Evolutionary conservation across 2,113 vertebrate species (phyloP).

Genomic region (Polyodon spathula): DNA sequence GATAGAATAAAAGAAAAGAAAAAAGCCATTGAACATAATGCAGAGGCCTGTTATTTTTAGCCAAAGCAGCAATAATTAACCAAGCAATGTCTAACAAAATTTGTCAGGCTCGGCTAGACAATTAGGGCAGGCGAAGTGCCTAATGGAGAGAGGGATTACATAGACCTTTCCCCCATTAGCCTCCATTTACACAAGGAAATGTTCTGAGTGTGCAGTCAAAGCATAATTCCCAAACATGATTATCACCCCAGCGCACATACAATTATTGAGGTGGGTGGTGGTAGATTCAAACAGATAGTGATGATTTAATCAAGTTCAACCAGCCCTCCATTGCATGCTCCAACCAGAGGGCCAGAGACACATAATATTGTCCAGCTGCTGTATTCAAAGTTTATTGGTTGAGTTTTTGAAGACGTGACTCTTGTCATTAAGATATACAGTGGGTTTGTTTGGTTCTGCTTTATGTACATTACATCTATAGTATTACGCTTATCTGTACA

Average conservation of each 20-base stretch:
- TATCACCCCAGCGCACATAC: constrained; percentile 15
- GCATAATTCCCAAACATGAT: constrained; percentile 51
- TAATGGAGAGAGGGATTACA: constrained; percentile 59
- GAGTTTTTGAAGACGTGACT: too few species aligned
- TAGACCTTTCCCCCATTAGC: constrained; percentile 59
- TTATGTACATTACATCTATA: too few species aligned
- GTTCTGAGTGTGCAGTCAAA: constrained; percentile 41
- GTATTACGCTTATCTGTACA: too few species aligned
- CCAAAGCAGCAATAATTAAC: constrained; percentile 53
- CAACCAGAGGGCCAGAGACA: too few species aligned
- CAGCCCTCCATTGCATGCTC: too few species aligned
- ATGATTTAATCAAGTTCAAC: background rate
- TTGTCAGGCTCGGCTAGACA: constrained; percentile 57
- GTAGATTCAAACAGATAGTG: background rate
- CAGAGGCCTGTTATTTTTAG: constrained; percentile 50
- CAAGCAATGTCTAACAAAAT: constrained; percentile 54
- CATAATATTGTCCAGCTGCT: too few species aligned
- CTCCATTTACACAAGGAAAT: constrained; percentile 56
- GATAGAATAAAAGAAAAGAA: background rate
- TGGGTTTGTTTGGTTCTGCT: too few species aligned
- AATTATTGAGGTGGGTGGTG: constrained; percentile 1
- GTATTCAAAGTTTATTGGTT: too few species aligned
- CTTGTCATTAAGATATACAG: too few species aligned
- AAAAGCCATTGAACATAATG: constrained; percentile 19
- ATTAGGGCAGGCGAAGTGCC: constrained; percentile 54